Percentiles rank a stretch among this genome's conserved stretches.
These are phyloP conservation scores for Athene noctua DNA, from an alignment of 2,113 vertebrate species.

Conservation along the genomic window DNA sequence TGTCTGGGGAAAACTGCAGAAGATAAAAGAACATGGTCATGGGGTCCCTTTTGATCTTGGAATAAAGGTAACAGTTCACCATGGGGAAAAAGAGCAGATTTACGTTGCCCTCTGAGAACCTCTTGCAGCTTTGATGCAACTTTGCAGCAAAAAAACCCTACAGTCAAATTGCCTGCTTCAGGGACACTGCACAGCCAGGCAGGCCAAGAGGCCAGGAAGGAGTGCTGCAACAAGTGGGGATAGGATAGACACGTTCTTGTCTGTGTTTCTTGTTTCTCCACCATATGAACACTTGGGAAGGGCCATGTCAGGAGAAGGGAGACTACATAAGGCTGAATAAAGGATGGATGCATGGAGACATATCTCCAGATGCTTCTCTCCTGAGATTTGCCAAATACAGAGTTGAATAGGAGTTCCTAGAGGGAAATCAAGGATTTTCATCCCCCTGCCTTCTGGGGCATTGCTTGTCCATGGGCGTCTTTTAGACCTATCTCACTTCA, in stretches of 20 bases:
- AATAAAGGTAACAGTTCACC: not conserved
- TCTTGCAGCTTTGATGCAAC: not conserved
- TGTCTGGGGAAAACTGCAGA: not conserved
- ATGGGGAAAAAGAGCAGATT: not conserved
- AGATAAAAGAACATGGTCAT: not conserved
- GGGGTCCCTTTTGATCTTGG: not conserved
- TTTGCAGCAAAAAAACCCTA: not conserved
- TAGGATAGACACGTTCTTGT: too few relatives aligned
- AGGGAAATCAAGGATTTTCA: not conserved
- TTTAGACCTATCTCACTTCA: not conserved
- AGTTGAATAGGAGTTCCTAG: not conserved
- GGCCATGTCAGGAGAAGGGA: not conserved
- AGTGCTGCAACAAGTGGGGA: not conserved
- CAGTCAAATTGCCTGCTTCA: not conserved
- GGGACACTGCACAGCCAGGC: not conserved
- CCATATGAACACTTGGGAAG: not conserved
- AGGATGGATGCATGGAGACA: not conserved
- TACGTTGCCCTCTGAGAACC: not conserved
- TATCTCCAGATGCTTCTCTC: not conserved
- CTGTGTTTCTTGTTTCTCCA: not conserved
- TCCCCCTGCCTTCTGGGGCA: not conserved
- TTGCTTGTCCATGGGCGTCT: not conserved
- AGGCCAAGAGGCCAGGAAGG: not conserved
- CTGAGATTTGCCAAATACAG: not conserved
- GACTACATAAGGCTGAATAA: not conserved